Conservation (phyloP, 1,140 invertebrate genomes). For the Hylaeus anthracinus region DNA sequence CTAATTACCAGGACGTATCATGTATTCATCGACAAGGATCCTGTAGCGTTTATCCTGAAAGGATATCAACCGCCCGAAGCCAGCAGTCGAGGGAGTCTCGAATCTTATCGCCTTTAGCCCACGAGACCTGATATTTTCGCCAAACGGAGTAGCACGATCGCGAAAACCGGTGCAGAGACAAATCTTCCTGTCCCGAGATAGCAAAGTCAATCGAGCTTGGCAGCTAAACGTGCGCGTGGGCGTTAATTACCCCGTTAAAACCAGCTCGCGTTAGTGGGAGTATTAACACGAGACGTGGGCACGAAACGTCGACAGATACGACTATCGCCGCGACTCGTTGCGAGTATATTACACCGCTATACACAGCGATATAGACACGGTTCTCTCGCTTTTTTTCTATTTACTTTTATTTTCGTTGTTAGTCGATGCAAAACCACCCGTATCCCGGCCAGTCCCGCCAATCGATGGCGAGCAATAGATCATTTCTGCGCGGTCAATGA, state of each 20-base stretch:
- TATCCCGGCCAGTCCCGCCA: background rate
- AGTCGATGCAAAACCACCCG: slow-evolving; percentile 14
- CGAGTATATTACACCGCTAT: slow-evolving; percentile 29
- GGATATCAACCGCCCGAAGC: no score
- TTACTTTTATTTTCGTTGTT: background rate
- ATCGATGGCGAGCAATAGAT: background rate
- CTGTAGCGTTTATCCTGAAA: no score
- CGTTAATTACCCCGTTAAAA: slow-evolving; percentile 65
- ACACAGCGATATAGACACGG: slow-evolving; percentile 18
- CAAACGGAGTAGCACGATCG: background rate
- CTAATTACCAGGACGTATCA: no score
- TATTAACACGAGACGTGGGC: slow-evolving; percentile 42
- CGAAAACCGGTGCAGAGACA: background rate
- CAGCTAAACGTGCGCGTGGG: slow-evolving; percentile 46
- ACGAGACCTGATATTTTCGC: no score
- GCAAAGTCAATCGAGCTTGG: slow-evolving; percentile 46
- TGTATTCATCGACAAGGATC: no score
- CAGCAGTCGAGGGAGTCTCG: no score
- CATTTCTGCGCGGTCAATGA: background rate
- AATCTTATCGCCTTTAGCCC: background rate
- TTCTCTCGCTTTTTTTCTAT: slow-evolving; percentile 6
- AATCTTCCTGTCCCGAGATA: slow-evolving; percentile 1
- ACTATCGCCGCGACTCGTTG: slow-evolving; percentile 19
- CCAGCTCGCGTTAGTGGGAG: slow-evolving; percentile 48
- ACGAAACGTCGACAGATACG: slow-evolving; percentile 56